Evolutionary conservation across 2,888 invertebrate genomes (phyloP).

Genomic region (Lepidochrysops patricia): DNA sequence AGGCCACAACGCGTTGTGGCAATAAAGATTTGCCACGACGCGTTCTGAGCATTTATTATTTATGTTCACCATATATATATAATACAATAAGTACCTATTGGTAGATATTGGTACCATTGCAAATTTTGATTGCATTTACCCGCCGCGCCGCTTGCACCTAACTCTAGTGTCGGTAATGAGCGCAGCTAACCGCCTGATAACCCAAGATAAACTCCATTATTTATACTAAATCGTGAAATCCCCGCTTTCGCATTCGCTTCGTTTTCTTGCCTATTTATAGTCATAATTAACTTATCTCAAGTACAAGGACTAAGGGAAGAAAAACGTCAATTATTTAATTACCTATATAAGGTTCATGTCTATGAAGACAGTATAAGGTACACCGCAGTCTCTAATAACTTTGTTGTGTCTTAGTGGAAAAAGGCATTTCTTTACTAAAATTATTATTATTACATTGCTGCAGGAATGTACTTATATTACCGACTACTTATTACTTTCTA

Average conservation of each 20-base stretch:
- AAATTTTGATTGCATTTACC: not conserved
- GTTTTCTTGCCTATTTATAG: not conserved
- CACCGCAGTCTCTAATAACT: too few species aligned
- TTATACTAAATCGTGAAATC: conserved; percentile 8
- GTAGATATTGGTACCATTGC: not conserved
- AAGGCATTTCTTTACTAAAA: too few species aligned
- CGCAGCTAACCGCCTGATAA: not conserved
- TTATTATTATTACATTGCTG: too few species aligned
- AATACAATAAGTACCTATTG: too few species aligned
- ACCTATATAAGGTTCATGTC: too few species aligned
- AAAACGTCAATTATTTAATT: not conserved
- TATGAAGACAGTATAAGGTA: too few species aligned
- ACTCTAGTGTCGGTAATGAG: not conserved
- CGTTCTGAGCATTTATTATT: too few species aligned
- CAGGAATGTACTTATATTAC: too few species aligned
- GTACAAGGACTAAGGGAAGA: not conserved
- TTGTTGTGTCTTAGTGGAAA: too few species aligned
- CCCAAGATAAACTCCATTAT: conserved; percentile 5
- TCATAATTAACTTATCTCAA: not conserved
- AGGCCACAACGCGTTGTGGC: too few species aligned
- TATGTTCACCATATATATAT: too few species aligned
- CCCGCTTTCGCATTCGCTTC: not conserved
- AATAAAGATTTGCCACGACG: too few species aligned
- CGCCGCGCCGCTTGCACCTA: not conserved
- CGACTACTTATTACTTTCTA: not conserved